These are phyloP conservation scores for Suncus etruscus DNA, from an alignment of 2,113 vertebrate species.

Conservation along the genomic window DNA sequence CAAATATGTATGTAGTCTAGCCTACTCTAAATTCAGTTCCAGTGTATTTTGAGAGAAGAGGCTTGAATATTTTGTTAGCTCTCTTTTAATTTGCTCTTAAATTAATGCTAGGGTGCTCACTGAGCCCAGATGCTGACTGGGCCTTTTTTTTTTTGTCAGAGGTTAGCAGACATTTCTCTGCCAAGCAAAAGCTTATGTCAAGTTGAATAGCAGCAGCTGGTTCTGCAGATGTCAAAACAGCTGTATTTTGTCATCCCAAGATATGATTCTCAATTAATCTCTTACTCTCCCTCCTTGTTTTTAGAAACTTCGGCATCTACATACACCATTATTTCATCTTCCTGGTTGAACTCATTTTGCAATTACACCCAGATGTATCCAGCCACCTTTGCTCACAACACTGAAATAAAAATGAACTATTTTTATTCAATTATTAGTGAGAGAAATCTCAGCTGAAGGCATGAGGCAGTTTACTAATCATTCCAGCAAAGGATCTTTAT, in stretches of 20 bases:
- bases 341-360: slow-evolving; percentile 51
- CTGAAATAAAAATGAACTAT: background rate
- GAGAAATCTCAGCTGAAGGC: slow-evolving; percentile 55
- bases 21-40: background rate
- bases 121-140: slow-evolving; percentile 33
- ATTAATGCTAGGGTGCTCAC: slow-evolving; percentile 31
- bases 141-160: slow-evolving; percentile 26
- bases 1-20: background rate
- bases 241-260: slow-evolving; percentile 61
- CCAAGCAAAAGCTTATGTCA: slow-evolving; percentile 40
- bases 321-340: slow-evolving; percentile 46
- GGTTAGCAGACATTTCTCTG: slow-evolving; percentile 40
- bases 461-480: slow-evolving; percentile 36
- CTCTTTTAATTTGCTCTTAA: slow-evolving; percentile 45
- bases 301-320: slow-evolving; percentile 37
- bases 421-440: slow-evolving; percentile 10
- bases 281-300: background rate
- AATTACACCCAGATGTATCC: slow-evolving; percentile 12
- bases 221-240: slow-evolving; percentile 75
- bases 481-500: slow-evolving; percentile 22
- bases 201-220: slow-evolving; percentile 60
- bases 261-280: slow-evolving; percentile 38
- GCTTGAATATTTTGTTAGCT: slow-evolving; percentile 7
- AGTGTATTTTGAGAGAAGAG: slow-evolving; percentile 23
- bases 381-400: slow-evolving; percentile 31